Evolutionary conservation across 37 sponge, comb jelly and placozoan genomes (phyloP).

Genomic region (Halisarca cf. caerulea): DNA sequence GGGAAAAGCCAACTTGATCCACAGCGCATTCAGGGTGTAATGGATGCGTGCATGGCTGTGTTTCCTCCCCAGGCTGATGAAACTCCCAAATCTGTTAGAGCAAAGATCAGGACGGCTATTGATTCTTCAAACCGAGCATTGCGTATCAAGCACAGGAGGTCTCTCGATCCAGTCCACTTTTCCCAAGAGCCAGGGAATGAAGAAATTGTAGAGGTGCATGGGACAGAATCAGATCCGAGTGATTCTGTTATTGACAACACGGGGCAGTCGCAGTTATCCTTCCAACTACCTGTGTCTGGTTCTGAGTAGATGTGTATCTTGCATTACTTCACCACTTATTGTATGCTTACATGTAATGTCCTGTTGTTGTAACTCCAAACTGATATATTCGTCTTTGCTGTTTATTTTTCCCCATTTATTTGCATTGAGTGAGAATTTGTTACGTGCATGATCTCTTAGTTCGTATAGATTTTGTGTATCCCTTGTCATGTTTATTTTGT

Average conservation of each 20-base stretch:
- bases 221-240: neutral
- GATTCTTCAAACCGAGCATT: conserved; percentile 25
- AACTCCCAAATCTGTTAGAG: conserved; percentile 17
- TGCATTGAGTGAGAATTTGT: no score
- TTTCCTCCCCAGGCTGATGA: conserved; percentile 31
- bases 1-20: conserved; percentile 22
- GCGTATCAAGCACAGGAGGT: conserved; percentile 18
- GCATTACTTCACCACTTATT: no score
- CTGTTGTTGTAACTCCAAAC: no score
- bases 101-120: conserved; percentile 8
- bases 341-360: no score
- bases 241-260: conserved; percentile 7
- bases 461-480: no score
- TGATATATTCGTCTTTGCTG: no score
- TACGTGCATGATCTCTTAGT: no score
- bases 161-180: neutral
- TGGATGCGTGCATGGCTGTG: conserved; percentile 29
- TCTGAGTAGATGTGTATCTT: neutral
- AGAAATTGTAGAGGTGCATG: neutral
- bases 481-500: no score
- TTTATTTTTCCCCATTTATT: no score
- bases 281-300: conserved; percentile 10
- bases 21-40: conserved; percentile 7
- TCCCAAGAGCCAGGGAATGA: neutral
- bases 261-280: neutral